These are phyloP conservation scores for Bettongia penicillata DNA, from an alignment of 2,113 vertebrate genomes.

Conservation along the genomic window DNA sequence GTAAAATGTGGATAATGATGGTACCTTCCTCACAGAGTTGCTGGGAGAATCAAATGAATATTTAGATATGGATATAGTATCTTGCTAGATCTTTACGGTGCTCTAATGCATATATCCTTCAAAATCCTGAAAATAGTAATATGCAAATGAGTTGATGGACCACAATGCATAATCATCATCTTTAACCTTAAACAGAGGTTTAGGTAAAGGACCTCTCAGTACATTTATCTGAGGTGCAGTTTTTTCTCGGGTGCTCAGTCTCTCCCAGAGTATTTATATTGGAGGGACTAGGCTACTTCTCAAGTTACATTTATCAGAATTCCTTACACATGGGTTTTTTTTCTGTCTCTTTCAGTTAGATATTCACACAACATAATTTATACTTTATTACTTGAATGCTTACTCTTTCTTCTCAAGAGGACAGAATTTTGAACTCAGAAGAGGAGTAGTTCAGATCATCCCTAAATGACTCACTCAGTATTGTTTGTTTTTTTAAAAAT, in stretches of 20 bases:
- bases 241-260: not conserved
- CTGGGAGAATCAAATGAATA: not conserved
- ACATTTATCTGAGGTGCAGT: not conserved
- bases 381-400: too few relatives aligned
- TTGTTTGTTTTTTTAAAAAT: too few relatives aligned
- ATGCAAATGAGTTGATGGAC: not conserved
- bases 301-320: too few relatives aligned
- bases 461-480: too few relatives aligned
- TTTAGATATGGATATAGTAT: not conserved
- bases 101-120: not conserved
- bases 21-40: not conserved
- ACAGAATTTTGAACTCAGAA: too few relatives aligned
- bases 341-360: too few relatives aligned
- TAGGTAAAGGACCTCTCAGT: not conserved
- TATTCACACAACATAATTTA: too few relatives aligned
- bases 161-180: not conserved
- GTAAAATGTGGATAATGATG: not conserved
- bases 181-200: not conserved
- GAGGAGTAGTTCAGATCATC: too few relatives aligned
- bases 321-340: too few relatives aligned
- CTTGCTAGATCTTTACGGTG: not conserved
- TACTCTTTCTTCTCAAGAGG: too few relatives aligned
- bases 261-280: too few relatives aligned
- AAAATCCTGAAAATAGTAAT: not conserved
- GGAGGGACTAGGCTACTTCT: too few relatives aligned